Conservation (phyloP, 1,140 invertebrate genomes). For the Aphidius gifuensis region DNA sequence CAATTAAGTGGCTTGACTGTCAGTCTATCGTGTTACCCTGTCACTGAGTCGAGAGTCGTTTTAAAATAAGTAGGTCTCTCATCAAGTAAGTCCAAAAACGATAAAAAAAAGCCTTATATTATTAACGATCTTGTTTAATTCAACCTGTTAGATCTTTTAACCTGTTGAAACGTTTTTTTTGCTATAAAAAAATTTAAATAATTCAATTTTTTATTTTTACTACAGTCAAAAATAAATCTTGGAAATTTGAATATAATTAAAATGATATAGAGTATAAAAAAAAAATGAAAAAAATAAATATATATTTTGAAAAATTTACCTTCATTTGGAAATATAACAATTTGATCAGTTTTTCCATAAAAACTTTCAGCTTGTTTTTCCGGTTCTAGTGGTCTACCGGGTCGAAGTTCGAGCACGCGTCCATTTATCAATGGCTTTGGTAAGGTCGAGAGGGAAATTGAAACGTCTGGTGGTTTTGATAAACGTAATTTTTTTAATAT, state of each 20-base stretch:
- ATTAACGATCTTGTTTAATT: neutral
- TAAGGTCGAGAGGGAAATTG: conserved; percentile 58
- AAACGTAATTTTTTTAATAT: conserved; percentile 74
- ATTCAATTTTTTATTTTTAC: neutral
- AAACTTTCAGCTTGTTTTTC: conserved; percentile 64
- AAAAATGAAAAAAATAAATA: too few relatives aligned
- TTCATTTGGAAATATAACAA: conserved; percentile 73
- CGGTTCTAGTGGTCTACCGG: conserved; percentile 42
- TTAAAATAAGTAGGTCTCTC: too few relatives aligned
- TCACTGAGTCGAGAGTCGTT: neutral
- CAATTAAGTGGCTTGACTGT: conserved; percentile 14
- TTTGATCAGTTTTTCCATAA: conserved; percentile 75
- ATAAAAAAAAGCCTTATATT: too few relatives aligned
- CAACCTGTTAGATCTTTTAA: conserved; percentile 24
- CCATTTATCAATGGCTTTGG: conserved; percentile 70
- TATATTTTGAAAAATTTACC: conserved; percentile 50
- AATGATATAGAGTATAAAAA: too few relatives aligned
- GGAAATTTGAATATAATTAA: too few relatives aligned
- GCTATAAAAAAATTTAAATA: neutral
- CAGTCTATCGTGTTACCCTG: conserved; percentile 17
- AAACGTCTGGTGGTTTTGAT: conserved; percentile 67
- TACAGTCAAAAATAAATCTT: neutral
- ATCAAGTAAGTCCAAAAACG: too few relatives aligned
- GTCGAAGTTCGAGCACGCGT: conserved; percentile 47
- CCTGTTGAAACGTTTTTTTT: conserved; percentile 25